phyloP scores from a whole-genome alignment of 1,140 invertebrate species.

The Acromyrmex heyeri region DNA sequence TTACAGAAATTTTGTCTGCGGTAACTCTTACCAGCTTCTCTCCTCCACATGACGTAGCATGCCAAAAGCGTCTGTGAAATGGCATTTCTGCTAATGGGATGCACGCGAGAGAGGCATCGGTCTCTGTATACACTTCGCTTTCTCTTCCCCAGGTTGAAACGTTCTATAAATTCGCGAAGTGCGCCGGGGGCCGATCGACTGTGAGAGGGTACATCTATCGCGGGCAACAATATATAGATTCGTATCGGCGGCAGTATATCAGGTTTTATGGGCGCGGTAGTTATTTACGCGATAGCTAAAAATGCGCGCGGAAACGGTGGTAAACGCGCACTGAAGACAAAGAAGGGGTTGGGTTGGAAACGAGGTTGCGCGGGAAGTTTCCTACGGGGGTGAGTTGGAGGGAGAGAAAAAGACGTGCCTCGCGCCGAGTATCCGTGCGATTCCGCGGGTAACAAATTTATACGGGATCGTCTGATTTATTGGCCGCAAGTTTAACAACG shows the following conservation, averaged over 20 bases:
- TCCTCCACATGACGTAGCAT: too few species aligned
- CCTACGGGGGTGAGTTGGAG: background rate
- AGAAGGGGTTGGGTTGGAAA: conserved; percentile 33
- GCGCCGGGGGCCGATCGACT: conserved; percentile 52
- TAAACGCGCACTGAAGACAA: conserved; percentile 76
- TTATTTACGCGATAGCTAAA: conserved; percentile 84
- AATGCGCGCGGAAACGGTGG: conserved; percentile 81
- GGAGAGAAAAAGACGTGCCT: conserved; percentile 28
- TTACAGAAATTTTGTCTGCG: too few species aligned
- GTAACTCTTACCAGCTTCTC: too few species aligned
- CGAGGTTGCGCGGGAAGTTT: conserved; percentile 9
- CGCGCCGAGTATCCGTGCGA: conserved; percentile 76
- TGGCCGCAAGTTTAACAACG: conserved; percentile 83
- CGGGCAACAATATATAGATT: conserved; percentile 81
- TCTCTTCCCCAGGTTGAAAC: conserved; percentile 23
- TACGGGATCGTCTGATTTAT: conserved; percentile 83
- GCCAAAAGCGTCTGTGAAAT: too few species aligned
- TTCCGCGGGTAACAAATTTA: conserved; percentile 83
- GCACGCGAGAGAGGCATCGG: conserved; percentile 39
- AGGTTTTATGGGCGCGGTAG: conserved; percentile 82
- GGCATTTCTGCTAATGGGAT: conserved; percentile 21
- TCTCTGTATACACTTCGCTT: conserved; percentile 40
- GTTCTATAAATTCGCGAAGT: conserved; percentile 74
- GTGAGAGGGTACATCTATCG: conserved; percentile 74
- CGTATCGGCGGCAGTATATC: conserved; percentile 80